Percentiles rank a stretch among this genome's conserved stretches.
Conservation (phyloP, 2,888 invertebrate genomes). For the Hanleya hanleyi region DNA sequence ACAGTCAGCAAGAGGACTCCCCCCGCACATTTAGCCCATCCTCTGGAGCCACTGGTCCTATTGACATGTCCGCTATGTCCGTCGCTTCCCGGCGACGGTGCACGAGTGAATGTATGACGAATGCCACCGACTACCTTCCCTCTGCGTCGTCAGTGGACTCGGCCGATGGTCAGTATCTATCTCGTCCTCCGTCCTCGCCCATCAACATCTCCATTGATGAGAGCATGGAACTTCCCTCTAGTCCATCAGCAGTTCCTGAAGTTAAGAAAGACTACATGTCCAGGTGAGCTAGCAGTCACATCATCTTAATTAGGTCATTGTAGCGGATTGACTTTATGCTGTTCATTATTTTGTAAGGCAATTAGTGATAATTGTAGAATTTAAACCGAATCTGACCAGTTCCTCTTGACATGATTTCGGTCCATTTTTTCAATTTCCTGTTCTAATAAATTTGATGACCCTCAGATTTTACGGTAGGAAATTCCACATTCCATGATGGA, state of each 20-base stretch:
- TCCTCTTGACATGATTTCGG: no score
- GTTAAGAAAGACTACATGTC: conserved; percentile 50
- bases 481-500: no score
- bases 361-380: no score
- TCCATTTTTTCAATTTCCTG: no score
- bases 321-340: no score
- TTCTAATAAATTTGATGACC: no score
- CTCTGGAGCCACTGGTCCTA: background rate
- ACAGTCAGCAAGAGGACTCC: conserved; percentile 41
- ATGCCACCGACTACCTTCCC: conserved; percentile 43
- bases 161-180: conserved; percentile 37
- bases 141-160: conserved; percentile 44
- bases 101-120: conserved; percentile 62
- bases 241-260: conserved; percentile 30
- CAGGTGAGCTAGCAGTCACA: conserved; percentile 34
- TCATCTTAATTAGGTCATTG: conserved; percentile 36
- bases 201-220: conserved; percentile 54
- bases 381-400: no score
- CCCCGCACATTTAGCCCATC: background rate
- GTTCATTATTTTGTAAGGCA: no score
- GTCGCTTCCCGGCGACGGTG: conserved; percentile 43
- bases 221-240: conserved; percentile 34
- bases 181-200: conserved; percentile 41
- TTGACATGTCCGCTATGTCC: background rate
- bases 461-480: no score